Evolutionary conservation across 2,888 invertebrate genomes (phyloP).

Genomic region (Octodonta nipae): DNA sequence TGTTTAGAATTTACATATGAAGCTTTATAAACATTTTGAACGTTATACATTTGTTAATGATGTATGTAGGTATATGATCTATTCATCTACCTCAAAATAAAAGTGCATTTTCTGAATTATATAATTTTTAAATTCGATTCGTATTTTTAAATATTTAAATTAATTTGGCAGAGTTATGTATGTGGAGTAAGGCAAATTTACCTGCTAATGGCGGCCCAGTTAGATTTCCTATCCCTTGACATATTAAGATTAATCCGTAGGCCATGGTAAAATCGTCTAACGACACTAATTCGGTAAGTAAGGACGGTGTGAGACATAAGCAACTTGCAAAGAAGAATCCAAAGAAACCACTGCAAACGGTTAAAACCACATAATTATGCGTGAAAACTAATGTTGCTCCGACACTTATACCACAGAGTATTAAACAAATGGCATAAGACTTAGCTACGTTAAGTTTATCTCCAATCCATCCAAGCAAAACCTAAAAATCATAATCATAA

Average conservation of each 20-base stretch:
- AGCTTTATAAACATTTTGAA: too few relatives aligned
- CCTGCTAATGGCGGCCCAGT: slow-evolving; percentile 87
- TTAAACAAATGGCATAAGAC: slow-evolving; percentile 67
- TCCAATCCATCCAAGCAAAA: slow-evolving; percentile 76
- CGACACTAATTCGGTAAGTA: slow-evolving; percentile 77
- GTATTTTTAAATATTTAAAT: too few relatives aligned
- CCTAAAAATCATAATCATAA: too few relatives aligned
- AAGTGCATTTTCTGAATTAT: too few relatives aligned
- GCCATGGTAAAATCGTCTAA: slow-evolving; percentile 84
- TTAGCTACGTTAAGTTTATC: slow-evolving; percentile 73
- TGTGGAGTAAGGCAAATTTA: slow-evolving; percentile 23
- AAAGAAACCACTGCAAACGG: slow-evolving; percentile 47
- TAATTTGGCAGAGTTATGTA: neutral
- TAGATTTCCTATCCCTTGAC: slow-evolving; percentile 85
- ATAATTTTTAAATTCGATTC: too few relatives aligned
- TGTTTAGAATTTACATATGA: too few relatives aligned
- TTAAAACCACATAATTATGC: slow-evolving; percentile 30
- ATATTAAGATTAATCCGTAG: slow-evolving; percentile 76
- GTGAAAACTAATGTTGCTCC: slow-evolving; percentile 42
- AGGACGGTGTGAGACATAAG: slow-evolving; percentile 80
- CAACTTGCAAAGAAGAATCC: slow-evolving; percentile 85
- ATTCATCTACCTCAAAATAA: too few relatives aligned
- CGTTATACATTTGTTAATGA: too few relatives aligned
- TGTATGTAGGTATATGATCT: slow-evolving; percentile 4
- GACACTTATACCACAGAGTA: slow-evolving; percentile 51